These are phyloP conservation scores for Dusona sp. DNA, from an alignment of 2,888 invertebrate species.

Conservation along the genomic window DNA sequence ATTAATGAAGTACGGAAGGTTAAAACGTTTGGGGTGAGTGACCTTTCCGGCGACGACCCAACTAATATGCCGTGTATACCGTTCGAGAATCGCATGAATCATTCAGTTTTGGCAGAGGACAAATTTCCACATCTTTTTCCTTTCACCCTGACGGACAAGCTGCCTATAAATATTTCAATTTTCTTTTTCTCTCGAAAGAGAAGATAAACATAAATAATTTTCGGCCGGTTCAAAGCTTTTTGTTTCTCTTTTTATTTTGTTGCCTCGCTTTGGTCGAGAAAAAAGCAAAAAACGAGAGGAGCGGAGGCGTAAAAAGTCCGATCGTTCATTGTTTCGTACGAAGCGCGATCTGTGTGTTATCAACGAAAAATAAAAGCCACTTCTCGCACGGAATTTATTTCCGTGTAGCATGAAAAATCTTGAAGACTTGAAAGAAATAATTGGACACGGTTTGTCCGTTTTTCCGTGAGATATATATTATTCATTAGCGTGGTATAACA, in stretches of 20 bases:
- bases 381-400: conserved; percentile 33
- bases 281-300: conserved; percentile 9
- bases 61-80: conserved; percentile 15
- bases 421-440: conserved; percentile 59
- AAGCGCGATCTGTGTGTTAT: conserved; percentile 21
- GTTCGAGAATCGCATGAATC: conserved; percentile 46
- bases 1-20: conserved; percentile 72
- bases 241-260: background rate
- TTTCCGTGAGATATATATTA: conserved; percentile 57
- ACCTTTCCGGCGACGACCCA: background rate
- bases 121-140: conserved; percentile 28
- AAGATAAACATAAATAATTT: conserved; percentile 38
- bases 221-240: conserved; percentile 15
- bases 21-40: conserved; percentile 25
- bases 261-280: conserved; percentile 1
- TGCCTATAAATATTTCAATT: conserved; percentile 54
- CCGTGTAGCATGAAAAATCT: too few relatives aligned
- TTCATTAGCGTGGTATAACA: conserved; percentile 47
- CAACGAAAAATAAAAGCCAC: conserved; percentile 13
- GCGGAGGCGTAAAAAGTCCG: background rate
- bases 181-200: conserved; percentile 2
- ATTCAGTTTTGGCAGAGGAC: conserved; percentile 36
- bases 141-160: conserved; percentile 3
- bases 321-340: background rate
- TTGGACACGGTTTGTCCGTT: conserved; percentile 69